Evolutionary conservation across 2,888 invertebrate species (phyloP), one percentile per base, ranked within the genome.

Genomic region (Philereme vetulata): DNA sequence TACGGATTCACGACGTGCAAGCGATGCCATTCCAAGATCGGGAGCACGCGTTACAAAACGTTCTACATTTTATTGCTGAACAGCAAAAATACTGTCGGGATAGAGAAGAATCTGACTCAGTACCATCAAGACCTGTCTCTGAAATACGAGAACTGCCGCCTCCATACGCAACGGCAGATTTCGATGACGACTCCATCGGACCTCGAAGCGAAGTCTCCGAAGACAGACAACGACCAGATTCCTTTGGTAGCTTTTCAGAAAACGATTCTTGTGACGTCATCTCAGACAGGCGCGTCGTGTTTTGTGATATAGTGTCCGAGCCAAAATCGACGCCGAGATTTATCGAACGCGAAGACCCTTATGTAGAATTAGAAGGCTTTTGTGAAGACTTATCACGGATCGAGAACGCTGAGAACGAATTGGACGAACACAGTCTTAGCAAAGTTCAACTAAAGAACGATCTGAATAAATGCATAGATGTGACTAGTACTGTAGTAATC

Each of bases 51-150:
- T 86, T 96, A 36, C 95, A 96, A 76, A 96, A 94, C 74, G 96
- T 96, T 2, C 88, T 96, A 4, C 94, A 95, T 60, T 96, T 96
- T 80, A 95, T 96, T 69, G 95, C 95, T 4, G 96, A 96, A 72
- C 96, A 96, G 77, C 95, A 96, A 73, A 95, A 95, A 77, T 96
- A 95, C 78, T 94, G 94, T 71, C 90, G 93, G 52, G 92, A 93
- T 67, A 86, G 94, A 68, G 94, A 94, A 76, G 93, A 93, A 63
- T 89, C 93, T 50, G 94, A 94, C 74, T 93, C 93, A 6, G 79
- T 93, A 72, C 92, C 94, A 1, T 93, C 93, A 40, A 78, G 92
- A 52, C 93, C 93, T 5, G 84, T 91, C 9, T 94, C 94, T 3
- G 94, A 94, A 75, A 93, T 94, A 68, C 90, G 93, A 55, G 94